Conservation (phyloP, 2,797 vertebrate genomes). For the Anguilla marmorata region DNA sequence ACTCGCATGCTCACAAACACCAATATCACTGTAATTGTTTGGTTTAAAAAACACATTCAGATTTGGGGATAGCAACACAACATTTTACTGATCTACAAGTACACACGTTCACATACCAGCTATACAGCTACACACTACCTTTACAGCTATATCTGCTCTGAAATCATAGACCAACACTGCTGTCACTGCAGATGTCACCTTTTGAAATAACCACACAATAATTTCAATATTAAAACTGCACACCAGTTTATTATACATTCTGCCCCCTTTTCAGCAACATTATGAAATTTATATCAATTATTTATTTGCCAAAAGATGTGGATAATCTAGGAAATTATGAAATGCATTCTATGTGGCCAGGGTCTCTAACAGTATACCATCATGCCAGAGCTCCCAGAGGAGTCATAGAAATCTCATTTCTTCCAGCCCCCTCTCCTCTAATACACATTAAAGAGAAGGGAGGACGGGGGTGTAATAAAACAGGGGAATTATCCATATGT, state of each 20-base stretch:
- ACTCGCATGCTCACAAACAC: not conserved
- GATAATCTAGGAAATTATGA: not conserved
- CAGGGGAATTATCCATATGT: conserved; percentile 2
- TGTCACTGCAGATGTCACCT: not conserved
- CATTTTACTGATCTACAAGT: not conserved
- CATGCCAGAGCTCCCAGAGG: not conserved
- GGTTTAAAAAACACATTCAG: not conserved
- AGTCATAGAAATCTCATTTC: not conserved
- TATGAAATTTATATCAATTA: not conserved
- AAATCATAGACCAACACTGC: not conserved
- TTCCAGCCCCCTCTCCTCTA: not conserved
- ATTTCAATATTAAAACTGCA: not conserved
- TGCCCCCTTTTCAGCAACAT: not conserved
- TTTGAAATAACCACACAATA: not conserved
- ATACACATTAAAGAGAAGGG: not conserved
- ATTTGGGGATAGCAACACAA: not conserved
- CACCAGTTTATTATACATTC: not conserved
- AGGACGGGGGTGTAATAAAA: not conserved
- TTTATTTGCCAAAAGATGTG: not conserved
- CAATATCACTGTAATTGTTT: not conserved
- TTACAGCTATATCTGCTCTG: not conserved
- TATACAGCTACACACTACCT: not conserved
- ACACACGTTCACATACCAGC: not conserved
- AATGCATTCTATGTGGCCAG: not conserved
- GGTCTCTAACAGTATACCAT: not conserved